phyloP scores from a whole-genome alignment of 2,888 invertebrate genomes.

The Cephus spinipes region DNA sequence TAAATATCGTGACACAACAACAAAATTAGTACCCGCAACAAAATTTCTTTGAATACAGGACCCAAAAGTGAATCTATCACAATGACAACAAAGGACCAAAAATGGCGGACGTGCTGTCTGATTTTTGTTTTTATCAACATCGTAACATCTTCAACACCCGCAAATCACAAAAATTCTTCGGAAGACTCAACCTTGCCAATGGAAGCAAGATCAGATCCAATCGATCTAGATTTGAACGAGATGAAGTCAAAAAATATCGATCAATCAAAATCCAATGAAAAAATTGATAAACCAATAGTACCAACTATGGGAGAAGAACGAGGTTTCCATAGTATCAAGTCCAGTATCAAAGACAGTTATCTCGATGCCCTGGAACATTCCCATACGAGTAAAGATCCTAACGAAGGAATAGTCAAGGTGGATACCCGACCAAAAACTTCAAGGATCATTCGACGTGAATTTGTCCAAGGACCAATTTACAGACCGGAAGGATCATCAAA shows the following conservation, averaged over 20 bases:
- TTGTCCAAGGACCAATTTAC: constrained; percentile 46
- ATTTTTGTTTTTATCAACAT: neutral
- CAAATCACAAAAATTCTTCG: constrained; percentile 29
- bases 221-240: constrained; percentile 22
- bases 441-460: constrained; percentile 45
- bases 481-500: constrained; percentile 26
- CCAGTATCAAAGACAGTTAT: constrained; percentile 70
- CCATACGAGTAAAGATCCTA: constrained; percentile 65
- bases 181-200: constrained; percentile 29
- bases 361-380: constrained; percentile 75
- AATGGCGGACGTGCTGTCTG: neutral
- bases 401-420: constrained; percentile 37
- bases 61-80: neutral
- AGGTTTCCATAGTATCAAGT: neutral
- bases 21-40: neutral
- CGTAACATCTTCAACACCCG: constrained; percentile 13
- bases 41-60: neutral
- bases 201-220: constrained; percentile 33
- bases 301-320: constrained; percentile 20
- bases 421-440: constrained; percentile 26
- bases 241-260: neutral
- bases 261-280: neutral
- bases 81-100: neutral
- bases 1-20: neutral
- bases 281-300: constrained; percentile 7